Percentiles rank a stretch among this genome's conserved stretches.
phyloP scores from a whole-genome alignment of 2,797 vertebrate genomes.

The Rhodeus uyekii region DNA sequence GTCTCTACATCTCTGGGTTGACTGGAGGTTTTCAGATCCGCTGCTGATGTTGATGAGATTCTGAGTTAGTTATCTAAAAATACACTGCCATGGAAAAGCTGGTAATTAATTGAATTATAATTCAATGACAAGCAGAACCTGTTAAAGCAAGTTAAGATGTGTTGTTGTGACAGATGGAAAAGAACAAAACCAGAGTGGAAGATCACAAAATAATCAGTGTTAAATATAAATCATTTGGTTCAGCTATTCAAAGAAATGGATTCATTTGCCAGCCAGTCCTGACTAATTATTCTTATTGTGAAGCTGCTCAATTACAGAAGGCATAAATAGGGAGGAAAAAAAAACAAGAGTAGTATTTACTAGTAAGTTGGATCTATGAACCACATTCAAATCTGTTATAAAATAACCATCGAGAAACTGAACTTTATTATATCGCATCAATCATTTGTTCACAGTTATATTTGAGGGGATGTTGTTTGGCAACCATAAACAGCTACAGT shows the following conservation, averaged over 20 bases:
- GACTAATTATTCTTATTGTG: background rate
- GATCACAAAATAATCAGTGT: background rate
- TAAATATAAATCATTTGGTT: background rate
- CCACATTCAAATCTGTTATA: background rate
- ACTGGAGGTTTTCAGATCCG: background rate
- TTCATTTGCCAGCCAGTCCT: background rate
- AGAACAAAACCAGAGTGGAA: background rate
- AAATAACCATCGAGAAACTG: background rate
- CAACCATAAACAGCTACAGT: background rate
- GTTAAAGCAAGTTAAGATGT: background rate
- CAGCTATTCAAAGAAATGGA: background rate
- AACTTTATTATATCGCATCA: background rate
- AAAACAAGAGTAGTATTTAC: background rate
- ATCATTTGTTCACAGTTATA: background rate
- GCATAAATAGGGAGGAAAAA: background rate
- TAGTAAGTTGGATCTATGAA: no score
- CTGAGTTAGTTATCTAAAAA: background rate
- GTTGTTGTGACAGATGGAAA: slow-evolving; percentile 20
- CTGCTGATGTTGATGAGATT: background rate
- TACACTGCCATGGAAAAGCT: background rate
- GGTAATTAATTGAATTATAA: background rate
- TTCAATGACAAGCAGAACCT: background rate
- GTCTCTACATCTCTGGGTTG: background rate
- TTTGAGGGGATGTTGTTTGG: background rate
- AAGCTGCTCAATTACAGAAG: slow-evolving; percentile 5